A percentile compares a stretch with the other conserved stretches of the same genome.
Conservation (phyloP, 2,888 invertebrate species). For the Apodemia zela region DNA sequence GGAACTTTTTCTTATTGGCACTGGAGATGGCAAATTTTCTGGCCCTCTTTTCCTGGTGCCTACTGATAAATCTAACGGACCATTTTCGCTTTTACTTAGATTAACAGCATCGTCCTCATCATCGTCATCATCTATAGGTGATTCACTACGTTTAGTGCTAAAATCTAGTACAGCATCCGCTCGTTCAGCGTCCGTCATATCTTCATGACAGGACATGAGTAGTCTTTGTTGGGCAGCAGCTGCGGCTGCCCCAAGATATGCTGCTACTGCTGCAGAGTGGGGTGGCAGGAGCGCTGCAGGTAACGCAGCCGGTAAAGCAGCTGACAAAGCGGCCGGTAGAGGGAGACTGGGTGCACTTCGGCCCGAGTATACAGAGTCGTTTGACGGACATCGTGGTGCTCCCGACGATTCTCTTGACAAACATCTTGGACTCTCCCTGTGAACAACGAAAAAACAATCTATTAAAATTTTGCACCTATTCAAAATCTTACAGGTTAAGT, state of each 20-base stretch:
- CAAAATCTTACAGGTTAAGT: neutral
- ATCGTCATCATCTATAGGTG: conserved; percentile 74
- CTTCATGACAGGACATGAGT: conserved; percentile 88
- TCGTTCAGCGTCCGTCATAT: conserved; percentile 82
- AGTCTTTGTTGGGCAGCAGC: conserved; percentile 88
- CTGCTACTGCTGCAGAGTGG: conserved; percentile 91
- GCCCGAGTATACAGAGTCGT: conserved; percentile 87
- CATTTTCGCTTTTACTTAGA: conserved; percentile 84
- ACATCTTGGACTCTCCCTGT: conserved; percentile 91
- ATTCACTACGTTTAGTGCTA: conserved; percentile 85
- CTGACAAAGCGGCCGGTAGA: conserved; percentile 82
- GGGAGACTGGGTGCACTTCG: conserved; percentile 77
- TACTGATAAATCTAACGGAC: conserved; percentile 90
- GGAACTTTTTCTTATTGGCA: conserved; percentile 83
- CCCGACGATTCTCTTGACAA: conserved; percentile 90
- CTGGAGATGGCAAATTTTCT: conserved; percentile 82
- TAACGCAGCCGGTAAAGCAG: conserved; percentile 84
- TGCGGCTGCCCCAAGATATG: conserved; percentile 87
- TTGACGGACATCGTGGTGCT: conserved; percentile 87
- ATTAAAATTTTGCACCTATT: neutral
- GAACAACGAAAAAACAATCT: conserved; percentile 62
- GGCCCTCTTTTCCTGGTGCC: conserved; percentile 86
- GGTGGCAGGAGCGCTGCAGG: conserved; percentile 86
- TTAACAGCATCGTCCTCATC: conserved; percentile 86
- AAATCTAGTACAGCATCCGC: conserved; percentile 87